Percentiles rank a stretch among this genome's conserved stretches.
phyloP scores from a whole-genome alignment of 2,888 invertebrate genomes.

The Drosophila monieri region DNA sequence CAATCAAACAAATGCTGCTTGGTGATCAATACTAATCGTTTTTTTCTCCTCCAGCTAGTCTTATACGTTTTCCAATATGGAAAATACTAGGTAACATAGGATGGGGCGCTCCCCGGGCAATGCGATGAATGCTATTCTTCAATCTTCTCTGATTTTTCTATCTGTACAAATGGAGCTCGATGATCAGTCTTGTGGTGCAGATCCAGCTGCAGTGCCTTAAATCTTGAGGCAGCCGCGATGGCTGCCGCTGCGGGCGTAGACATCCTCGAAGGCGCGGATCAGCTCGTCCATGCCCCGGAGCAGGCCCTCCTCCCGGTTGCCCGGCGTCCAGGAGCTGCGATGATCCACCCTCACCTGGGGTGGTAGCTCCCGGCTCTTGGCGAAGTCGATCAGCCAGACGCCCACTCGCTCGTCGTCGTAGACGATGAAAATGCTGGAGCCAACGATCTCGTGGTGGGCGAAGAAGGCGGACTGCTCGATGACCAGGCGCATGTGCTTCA shows the following conservation, averaged over 20 bases:
- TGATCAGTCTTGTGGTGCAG: slow-evolving; percentile 64
- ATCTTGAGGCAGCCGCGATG: slow-evolving; percentile 78
- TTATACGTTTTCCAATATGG: slow-evolving; percentile 68
- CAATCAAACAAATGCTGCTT: slow-evolving; percentile 74
- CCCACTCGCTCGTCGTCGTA: slow-evolving; percentile 95
- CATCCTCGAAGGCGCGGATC: slow-evolving; percentile 88
- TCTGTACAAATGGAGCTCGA: slow-evolving; percentile 45
- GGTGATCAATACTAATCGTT: slow-evolving; percentile 73
- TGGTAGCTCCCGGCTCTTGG: slow-evolving; percentile 93
- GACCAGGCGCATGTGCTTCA: slow-evolving; percentile 90
- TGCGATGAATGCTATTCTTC: slow-evolving; percentile 44
- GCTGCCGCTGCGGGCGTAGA: slow-evolving; percentile 75
- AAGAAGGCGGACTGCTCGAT: slow-evolving; percentile 95
- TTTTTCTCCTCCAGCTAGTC: slow-evolving; percentile 32
- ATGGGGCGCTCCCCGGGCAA: slow-evolving; percentile 32
- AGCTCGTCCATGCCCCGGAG: slow-evolving; percentile 96
- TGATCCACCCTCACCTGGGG: slow-evolving; percentile 90
- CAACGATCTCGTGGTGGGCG: slow-evolving; percentile 94
- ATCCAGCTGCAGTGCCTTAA: slow-evolving; percentile 47
- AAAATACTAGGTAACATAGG: slow-evolving; percentile 59
- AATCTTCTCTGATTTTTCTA: slow-evolving; percentile 7
- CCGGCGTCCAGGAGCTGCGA: slow-evolving; percentile 92
- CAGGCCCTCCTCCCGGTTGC: slow-evolving; percentile 99
- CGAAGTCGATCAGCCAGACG: slow-evolving; percentile 98
- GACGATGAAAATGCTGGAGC: slow-evolving; percentile 96